Evolutionary conservation across 1,140 invertebrate species (phyloP).

Genomic region (Akabosia matsudoensis): DNA sequence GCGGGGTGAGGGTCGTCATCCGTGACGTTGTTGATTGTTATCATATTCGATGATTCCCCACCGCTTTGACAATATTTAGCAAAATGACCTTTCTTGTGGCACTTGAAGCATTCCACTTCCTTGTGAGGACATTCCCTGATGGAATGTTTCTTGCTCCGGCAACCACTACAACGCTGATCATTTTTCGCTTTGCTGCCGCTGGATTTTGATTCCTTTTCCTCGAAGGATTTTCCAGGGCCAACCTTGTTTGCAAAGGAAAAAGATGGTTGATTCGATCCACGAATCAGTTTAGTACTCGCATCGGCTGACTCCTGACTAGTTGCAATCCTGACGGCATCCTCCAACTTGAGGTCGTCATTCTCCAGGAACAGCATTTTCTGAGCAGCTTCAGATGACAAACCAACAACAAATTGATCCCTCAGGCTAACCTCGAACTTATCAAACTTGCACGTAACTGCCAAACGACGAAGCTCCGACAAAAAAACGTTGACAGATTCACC

Average conservation of each 20-base stretch:
- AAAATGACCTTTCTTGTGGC: neutral
- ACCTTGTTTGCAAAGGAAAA: neutral
- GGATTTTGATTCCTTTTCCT: neutral
- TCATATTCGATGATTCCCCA: constrained; percentile 40
- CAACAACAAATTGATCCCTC: constrained; percentile 38
- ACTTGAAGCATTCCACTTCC: constrained; percentile 5
- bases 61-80: neutral
- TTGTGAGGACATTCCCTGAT: neutral
- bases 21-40: neutral
- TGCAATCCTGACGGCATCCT: constrained; percentile 7
- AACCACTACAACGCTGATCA: neutral
- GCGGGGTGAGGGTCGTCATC: neutral
- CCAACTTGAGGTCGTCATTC: neutral
- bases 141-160: neutral
- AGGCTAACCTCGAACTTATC: constrained; percentile 28
- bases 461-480: constrained; percentile 34
- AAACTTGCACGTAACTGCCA: constrained; percentile 40
- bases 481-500: constrained; percentile 34
- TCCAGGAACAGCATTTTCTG: constrained; percentile 14
- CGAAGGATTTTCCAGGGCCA: neutral
- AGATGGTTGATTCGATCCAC: neutral
- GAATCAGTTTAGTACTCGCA: constrained; percentile 15
- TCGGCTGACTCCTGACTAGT: constrained; percentile 23
- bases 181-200: neutral
- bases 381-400: constrained; percentile 25